A percentile compares a stretch with the other conserved stretches of the same genome.
These are phyloP conservation scores for Xyrichtys novacula DNA, from an alignment of 2,797 vertebrate species.

Conservation along the genomic window DNA sequence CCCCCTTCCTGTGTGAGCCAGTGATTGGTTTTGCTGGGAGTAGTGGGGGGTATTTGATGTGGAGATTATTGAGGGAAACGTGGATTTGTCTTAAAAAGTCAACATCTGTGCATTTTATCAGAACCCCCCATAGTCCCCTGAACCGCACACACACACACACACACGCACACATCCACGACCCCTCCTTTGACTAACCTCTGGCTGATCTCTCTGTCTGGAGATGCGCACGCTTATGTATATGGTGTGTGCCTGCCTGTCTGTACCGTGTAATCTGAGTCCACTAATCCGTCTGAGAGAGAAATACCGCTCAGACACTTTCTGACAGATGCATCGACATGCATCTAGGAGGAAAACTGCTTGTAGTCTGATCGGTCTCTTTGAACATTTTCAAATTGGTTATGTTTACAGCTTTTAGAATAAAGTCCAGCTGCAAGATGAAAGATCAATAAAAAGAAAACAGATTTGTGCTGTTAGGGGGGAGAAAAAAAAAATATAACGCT, in stretches of 20 bases:
- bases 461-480: conserved; percentile 4
- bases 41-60: conserved; percentile 68
- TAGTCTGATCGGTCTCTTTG: background rate
- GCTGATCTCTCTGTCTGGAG: conserved; percentile 57
- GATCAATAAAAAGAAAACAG: conserved; percentile 42
- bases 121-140: conserved; percentile 31
- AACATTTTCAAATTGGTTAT: conserved; percentile 6
- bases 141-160: conserved; percentile 21
- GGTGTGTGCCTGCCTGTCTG: conserved; percentile 44
- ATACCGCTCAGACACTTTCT: conserved; percentile 36
- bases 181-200: conserved; percentile 52
- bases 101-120: conserved; percentile 77
- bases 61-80: conserved; percentile 73
- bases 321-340: conserved; percentile 51
- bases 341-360: conserved; percentile 1
- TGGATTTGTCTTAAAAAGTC: conserved; percentile 73
- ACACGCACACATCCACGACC: background rate
- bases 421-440: conserved; percentile 1
- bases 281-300: conserved; percentile 59
- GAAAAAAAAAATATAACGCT: background rate
- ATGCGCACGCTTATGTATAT: conserved; percentile 36
- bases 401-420: conserved; percentile 10
- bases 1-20: conserved; percentile 34
- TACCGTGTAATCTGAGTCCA: conserved; percentile 66
- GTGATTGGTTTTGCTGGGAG: conserved; percentile 71